Evolutionary conservation across 2,113 vertebrate species (phyloP), one percentile per base, ranked within the genome.

Genomic region (Bubo scandiacus): DNA sequence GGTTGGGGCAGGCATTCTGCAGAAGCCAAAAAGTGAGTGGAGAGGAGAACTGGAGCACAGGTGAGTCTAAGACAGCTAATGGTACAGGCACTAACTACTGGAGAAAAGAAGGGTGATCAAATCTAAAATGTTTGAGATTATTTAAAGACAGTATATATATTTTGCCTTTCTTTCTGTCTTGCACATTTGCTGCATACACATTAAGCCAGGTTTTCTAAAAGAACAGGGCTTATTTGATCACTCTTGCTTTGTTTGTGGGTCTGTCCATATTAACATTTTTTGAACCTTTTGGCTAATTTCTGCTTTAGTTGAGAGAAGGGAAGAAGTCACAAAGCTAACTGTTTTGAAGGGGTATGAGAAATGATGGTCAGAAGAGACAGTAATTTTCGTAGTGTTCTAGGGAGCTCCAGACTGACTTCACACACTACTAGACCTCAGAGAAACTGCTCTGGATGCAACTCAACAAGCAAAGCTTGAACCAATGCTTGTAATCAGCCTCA

Each of bases 171-270:
- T 77, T 75, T 81, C 23, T 61, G 26, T 22, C 23, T 81, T 82
- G 12, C 4, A 34, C 21, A n/a, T 34, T 40, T 27, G 2, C 1
- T 1, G 30, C 7, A 59, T 20, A 32, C 9, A 29, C 6, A 7
- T 17, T 38, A 58, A 67, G 7, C 2, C 23, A 58, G 8, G 2
- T 43, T 71, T 92, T 66, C 38, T 81, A 15, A 58, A 82, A 62
- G 8, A 73, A 61, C 8, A 25, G 3, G 1, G 5, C 12, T 82
- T 74, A 66, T 36, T 32, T 67, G 12, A 29, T 81, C 16, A 47
- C 14, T 52, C 6, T 55, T 88, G 5, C 4, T 89, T 59, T 92
- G 12, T 18, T 51, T 65, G 2, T 49, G 4, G 65, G 6, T 66
- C 30, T 81, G 34, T 65, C 32, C 32, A 49, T 17, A 32, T 5